Evolutionary conservation across 2,797 vertebrate species (phyloP), one percentile per base, ranked within the genome.

Genomic region (Cyclura pinguis): DNA sequence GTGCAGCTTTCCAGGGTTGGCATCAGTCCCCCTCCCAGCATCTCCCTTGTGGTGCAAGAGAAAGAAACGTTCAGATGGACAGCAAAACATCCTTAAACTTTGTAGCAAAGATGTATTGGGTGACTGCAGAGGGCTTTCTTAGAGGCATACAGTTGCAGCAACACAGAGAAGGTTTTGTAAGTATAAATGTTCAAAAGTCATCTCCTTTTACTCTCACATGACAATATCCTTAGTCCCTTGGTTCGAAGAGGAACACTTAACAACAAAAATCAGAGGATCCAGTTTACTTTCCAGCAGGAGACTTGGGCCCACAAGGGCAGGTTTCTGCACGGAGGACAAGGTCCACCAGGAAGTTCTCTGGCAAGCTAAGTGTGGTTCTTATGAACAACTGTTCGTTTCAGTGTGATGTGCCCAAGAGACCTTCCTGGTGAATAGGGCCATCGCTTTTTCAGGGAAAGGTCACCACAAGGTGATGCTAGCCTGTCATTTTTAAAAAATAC

Each of bases 61-160:
- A 59, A 67, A 72, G 42, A 80, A 80, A 62, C 22, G 69, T 18
- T 32, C 14, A 22, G 24, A 78, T 14, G 24, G 73, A 80, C 52
- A 47, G 52, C 24, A 64, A 72, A 38, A 76, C 72, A 50, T 47
- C 3, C 8, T 55, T 69, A 74, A 74, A 74, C 72, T 55, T 86
- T 29, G 84, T 85, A 86, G 64, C 89, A 81, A 64, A 62, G 67
- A 82, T 82, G 55, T 82, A 90, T 81, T 86, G 78, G 77, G 52
- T n/a, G 29, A 85, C 84, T 29, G 77, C 47, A 81, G 38, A 76
- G 55, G 67, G 78, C 89, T 85, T 74, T 57, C 35, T 55, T 72
- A 85, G 76, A 72, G 83, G 74, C 42, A 50, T 13, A 74, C 29
- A 50, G 35, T 29, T 73, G 76, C 77, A 86, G 77, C 6, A 14